Evolutionary conservation across 2,797 vertebrate species (phyloP), one percentile per base, ranked within the genome.

Genomic region (Pterois miles): DNA sequence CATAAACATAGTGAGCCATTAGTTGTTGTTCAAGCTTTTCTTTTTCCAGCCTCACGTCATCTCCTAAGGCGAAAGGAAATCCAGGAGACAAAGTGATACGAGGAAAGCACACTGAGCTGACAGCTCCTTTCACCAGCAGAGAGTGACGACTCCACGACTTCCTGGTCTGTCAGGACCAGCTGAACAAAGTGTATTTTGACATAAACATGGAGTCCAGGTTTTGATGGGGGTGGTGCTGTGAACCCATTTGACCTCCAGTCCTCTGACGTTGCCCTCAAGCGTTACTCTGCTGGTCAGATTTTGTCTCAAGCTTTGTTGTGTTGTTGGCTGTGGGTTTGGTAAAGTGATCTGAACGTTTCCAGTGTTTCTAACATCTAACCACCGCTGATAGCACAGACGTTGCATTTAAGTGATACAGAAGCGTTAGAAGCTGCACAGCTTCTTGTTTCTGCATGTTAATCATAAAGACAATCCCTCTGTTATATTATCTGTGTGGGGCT

Each of bases 1-100:
- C 9, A 16, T 36, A 13, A n/a, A 78, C 38, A 36, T 78, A 22
- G 7, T 52, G n/a, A n/a, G n/a, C n/a, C n/a, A n/a, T n/a, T n/a
- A 71, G 71, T 71, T 65, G 54, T 7, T 65, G 22, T 43, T 71
- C 18, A 22, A 22, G 52, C 36, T 65, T 71, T 65, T 22, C 23
- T 76, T 34, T 62, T 53, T 46, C 64, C 77, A 67, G 11, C 57
- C 29, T 76, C 4, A 46, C 70, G 56, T 74, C 57, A 12, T 68
- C 73, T 77, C 89, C 86, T 29, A 23, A 46, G 86, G 90, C 71
- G 0, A 81, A 67, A 84, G 82, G 85, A 89, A 91, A 86, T 82
- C 85, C 38, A 71, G 6, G 65, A 85, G 82, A 80, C 23, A 46
- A 73, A 53, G 73, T 70, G 71, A 78, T 74, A 14, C 74, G 57